Percentiles rank a stretch among this genome's conserved stretches.
These are phyloP conservation scores for Fragum whitleyi DNA, from an alignment of 2,888 invertebrate species.

Conservation along the genomic window DNA sequence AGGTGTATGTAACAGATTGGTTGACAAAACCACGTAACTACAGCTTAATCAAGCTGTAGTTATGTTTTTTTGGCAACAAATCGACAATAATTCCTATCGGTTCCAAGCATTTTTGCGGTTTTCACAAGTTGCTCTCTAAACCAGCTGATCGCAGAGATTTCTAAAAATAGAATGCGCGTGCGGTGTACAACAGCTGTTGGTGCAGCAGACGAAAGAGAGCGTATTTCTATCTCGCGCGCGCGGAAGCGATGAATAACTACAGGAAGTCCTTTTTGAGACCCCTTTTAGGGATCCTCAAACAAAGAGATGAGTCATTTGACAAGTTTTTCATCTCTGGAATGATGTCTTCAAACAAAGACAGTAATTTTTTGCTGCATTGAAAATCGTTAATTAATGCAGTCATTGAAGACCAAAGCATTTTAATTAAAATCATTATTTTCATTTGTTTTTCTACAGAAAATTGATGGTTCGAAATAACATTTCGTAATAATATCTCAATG, in stretches of 20 bases:
- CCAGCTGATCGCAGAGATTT: constrained; percentile 52
- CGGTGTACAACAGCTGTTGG: constrained; percentile 44
- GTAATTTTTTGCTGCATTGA: constrained; percentile 7
- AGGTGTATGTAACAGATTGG: not conserved
- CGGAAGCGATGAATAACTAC: not conserved
- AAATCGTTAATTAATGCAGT: constrained; percentile 2
- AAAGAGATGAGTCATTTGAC: constrained; percentile 30
- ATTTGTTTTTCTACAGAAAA: too few species aligned
- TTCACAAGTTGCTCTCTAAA: constrained; percentile 38
- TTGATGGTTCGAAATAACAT: too few species aligned
- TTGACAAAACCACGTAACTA: not conserved
- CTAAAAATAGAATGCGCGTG: constrained; percentile 57
- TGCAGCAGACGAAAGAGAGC: constrained; percentile 20
- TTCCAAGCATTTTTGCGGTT: constrained; percentile 55
- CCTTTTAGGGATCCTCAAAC: constrained; percentile 25
- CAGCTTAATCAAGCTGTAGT: not conserved
- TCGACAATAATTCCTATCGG: not conserved
- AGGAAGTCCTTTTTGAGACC: constrained; percentile 19
- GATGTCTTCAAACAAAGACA: constrained; percentile 16
- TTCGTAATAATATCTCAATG: too few species aligned
- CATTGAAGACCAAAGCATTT: too few species aligned
- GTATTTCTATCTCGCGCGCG: constrained; percentile 2
- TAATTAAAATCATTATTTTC: too few species aligned
- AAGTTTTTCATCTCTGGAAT: not conserved
- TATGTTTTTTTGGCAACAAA: not conserved